phyloP scores from a whole-genome alignment of 1,140 invertebrate genomes.

The Zaprionus inermis region DNA sequence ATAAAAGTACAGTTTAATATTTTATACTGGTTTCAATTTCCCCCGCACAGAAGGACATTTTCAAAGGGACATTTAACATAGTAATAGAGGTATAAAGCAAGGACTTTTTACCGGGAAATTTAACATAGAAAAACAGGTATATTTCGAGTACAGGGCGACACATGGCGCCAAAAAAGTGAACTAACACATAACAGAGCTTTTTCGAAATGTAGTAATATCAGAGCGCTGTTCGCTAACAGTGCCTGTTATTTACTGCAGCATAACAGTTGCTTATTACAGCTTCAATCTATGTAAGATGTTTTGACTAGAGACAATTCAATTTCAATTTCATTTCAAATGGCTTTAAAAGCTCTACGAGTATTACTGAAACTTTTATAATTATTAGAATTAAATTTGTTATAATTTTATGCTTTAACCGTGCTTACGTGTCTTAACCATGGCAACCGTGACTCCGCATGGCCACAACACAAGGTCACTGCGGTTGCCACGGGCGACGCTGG shows the following conservation, averaged over 20 bases:
- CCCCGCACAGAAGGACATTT: neutral
- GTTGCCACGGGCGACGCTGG: constrained; percentile 44
- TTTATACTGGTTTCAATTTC: neutral
- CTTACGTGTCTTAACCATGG: constrained; percentile 26
- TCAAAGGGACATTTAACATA: neutral
- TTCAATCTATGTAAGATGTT: neutral
- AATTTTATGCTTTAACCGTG: constrained; percentile 4
- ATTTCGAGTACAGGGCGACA: constrained; percentile 17
- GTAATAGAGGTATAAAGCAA: neutral
- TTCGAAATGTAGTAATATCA: constrained; percentile 4
- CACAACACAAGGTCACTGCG: constrained; percentile 34
- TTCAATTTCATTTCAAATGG: neutral
- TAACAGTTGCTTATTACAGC: neutral
- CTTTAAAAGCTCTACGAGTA: neutral
- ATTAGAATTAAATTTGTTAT: neutral
- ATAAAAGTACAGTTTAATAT: neutral
- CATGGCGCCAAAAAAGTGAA: constrained; percentile 4
- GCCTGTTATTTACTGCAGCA: neutral
- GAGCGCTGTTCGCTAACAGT: constrained; percentile 6
- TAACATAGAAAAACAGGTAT: neutral
- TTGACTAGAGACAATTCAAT: too few species aligned
- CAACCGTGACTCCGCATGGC: constrained; percentile 38
- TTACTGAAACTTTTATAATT: neutral
- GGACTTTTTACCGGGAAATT: neutral
- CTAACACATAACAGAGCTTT: constrained; percentile 17